A percentile compares a stretch with the other conserved stretches of the same genome.
These are phyloP conservation scores for Metacarcinus magister DNA, from an alignment of 2,888 invertebrate species.

Conservation along the genomic window DNA sequence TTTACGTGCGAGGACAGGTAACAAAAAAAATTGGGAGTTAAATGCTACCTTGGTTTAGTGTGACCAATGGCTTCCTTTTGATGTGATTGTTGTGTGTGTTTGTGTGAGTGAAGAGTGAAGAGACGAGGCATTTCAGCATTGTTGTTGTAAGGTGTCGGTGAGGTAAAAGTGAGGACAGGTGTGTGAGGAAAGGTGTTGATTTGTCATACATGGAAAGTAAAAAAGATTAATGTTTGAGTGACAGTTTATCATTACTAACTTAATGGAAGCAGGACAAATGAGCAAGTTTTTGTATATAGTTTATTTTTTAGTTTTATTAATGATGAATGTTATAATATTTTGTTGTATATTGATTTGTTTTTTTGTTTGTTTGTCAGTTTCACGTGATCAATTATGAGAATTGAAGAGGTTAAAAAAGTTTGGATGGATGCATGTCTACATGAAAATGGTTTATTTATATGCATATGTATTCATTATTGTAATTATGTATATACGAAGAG, in stretches of 20 bases:
- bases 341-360: neutral
- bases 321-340: too few species aligned
- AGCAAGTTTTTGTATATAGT: neutral
- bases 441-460: too few species aligned
- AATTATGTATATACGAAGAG: neutral
- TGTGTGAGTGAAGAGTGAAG: neutral
- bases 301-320: neutral
- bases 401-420: too few species aligned
- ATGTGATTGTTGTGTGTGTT: neutral
- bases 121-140: too few species aligned
- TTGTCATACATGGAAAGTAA: too few species aligned
- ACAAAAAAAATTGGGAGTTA: neutral
- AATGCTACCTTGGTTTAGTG: neutral
- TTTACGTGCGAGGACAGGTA: neutral
- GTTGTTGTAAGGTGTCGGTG: too few species aligned
- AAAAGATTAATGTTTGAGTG: too few species aligned
- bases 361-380: neutral
- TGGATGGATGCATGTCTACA: too few species aligned
- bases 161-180: too few species aligned
- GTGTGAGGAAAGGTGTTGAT: too few species aligned
- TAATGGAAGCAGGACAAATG: neutral
- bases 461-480: neutral
- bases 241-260: neutral
- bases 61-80: neutral
- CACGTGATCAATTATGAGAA: too few species aligned